These are phyloP conservation scores for Tachysurus fulvidraco DNA, from an alignment of 2,113 vertebrate species.

Conservation along the genomic window DNA sequence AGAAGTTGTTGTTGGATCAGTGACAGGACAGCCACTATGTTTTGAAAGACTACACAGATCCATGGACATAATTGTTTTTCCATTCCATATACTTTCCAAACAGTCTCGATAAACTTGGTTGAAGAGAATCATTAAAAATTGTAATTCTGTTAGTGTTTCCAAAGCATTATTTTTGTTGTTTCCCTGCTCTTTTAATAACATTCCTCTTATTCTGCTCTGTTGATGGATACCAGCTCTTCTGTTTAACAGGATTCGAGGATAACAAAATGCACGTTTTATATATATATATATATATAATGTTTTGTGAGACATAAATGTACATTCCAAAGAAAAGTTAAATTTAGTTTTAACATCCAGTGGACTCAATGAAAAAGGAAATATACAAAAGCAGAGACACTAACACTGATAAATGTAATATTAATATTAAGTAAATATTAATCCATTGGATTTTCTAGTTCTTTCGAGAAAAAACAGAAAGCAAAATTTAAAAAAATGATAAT, in stretches of 20 bases:
- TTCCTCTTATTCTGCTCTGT: conserved; percentile 73
- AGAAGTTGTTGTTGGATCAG: neutral
- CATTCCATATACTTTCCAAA: neutral
- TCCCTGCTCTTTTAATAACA: conserved; percentile 41
- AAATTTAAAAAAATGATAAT: neutral
- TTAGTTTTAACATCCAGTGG: neutral
- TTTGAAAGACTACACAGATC: conserved; percentile 26
- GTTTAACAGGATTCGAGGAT: conserved; percentile 25
- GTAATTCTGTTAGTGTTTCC: conserved; percentile 24
- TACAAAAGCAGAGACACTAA: conserved; percentile 15
- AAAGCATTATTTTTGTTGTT: conserved; percentile 33
- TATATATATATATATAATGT: too few species aligned
- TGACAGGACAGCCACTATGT: neutral
- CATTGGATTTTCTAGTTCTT: neutral
- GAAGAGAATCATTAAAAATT: neutral
- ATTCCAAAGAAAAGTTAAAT: neutral
- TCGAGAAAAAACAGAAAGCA: neutral
- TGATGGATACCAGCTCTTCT: conserved; percentile 59
- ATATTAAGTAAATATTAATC: neutral
- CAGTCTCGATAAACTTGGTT: neutral
- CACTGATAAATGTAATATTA: conserved; percentile 18
- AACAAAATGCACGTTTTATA: conserved; percentile 4
- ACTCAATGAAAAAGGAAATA: neutral
- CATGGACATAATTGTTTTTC: neutral
- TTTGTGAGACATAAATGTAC: too few species aligned